Evolutionary conservation across 1,140 invertebrate species (phyloP).

Genomic region (Bombus confusus): DNA sequence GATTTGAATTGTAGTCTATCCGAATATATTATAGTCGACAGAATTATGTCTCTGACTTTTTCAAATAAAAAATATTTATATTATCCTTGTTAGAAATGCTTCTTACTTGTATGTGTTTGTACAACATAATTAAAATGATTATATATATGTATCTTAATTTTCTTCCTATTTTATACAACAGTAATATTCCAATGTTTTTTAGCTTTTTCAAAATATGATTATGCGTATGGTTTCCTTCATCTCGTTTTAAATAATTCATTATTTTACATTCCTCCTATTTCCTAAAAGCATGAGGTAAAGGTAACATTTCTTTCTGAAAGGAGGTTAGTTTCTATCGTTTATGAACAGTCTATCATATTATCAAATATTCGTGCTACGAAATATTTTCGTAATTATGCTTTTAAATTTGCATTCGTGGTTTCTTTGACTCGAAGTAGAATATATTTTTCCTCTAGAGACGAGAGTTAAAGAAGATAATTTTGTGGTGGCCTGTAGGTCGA

Average conservation of each 20-base stretch:
- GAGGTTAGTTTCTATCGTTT: not conserved
- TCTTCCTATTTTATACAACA: not conserved
- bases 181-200: not conserved
- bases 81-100: not conserved
- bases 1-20: not conserved
- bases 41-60: not conserved
- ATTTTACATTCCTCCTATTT: not conserved
- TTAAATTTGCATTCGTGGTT: too few species aligned
- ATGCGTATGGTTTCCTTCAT: not conserved
- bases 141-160: not conserved
- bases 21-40: not conserved
- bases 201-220: not conserved
- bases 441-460: too few species aligned
- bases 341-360: not conserved
- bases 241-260: not conserved
- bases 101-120: not conserved
- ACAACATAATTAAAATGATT: not conserved
- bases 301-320: too few species aligned
- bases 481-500: constrained; percentile 13
- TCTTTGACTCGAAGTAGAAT: too few species aligned
- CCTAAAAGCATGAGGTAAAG: not conserved
- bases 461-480: not conserved
- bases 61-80: not conserved
- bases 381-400: not conserved
- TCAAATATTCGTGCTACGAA: not conserved